Conservation (phyloP, 2,113 vertebrate genomes). For the Condylura cristata region DNA sequence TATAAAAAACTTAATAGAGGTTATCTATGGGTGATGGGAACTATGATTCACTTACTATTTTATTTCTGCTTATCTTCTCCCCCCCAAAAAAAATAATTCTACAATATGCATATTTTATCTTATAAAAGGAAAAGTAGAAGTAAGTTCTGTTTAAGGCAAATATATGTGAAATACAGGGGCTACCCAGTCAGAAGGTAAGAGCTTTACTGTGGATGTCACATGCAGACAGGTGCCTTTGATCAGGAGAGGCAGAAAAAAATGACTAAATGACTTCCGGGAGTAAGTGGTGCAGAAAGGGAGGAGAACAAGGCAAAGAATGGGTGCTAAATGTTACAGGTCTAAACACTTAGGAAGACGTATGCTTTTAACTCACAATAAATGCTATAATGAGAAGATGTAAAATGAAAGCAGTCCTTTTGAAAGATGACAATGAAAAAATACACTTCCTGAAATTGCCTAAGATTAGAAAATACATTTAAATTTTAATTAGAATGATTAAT, state of each 20-base stretch:
- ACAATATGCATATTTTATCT: constrained; percentile 1
- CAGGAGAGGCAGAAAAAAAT: neutral
- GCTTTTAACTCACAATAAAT: constrained; percentile 40
- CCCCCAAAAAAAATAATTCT: neutral
- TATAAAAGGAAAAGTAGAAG: neutral
- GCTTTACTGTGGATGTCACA: neutral
- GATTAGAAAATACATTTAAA: constrained; percentile 77
- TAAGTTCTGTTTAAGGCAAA: neutral
- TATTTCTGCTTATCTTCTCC: constrained; percentile 8
- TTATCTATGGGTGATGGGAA: neutral
- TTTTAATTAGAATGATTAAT: constrained; percentile 76
- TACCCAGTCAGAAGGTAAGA: neutral
- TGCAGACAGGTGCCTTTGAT: neutral
- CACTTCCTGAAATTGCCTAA: constrained; percentile 70
- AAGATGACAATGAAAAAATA: constrained; percentile 56
- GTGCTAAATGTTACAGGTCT: constrained; percentile 40
- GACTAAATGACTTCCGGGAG: neutral
- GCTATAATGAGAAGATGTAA: constrained; percentile 1
- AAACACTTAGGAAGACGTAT: constrained; percentile 9
- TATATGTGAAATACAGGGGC: neutral
- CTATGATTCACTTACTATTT: neutral
- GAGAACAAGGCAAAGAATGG: neutral
- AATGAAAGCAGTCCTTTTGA: constrained; percentile 62
- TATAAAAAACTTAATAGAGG: neutral
- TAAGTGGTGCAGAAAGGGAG: neutral